Percentiles rank a stretch among this genome's conserved stretches.
Conservation (phyloP, 2,797 vertebrate genomes). For the Neopelma chrysocephalum region DNA sequence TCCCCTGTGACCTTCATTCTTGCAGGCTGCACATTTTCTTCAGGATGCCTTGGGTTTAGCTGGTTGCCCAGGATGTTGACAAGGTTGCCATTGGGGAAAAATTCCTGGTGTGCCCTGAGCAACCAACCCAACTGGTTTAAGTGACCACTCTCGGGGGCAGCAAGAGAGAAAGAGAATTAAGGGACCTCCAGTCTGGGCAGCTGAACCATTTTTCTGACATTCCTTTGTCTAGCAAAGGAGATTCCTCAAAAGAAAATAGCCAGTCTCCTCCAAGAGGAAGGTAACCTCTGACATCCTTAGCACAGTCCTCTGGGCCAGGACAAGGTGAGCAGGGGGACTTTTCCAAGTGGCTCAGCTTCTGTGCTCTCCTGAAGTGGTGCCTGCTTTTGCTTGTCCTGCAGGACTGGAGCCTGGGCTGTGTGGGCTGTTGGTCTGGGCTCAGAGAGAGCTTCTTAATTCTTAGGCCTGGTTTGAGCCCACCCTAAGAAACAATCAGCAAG, state of each 20-base stretch:
- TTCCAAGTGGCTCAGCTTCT: background rate
- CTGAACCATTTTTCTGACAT: background rate
- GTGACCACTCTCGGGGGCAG: background rate
- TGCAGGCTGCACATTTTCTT: background rate
- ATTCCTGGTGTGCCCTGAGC: background rate
- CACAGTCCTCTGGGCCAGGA: background rate
- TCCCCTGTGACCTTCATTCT: background rate
- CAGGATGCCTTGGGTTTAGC: background rate
- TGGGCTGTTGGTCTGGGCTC: accelerated
- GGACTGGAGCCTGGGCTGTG: background rate
- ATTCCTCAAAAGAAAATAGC: background rate
- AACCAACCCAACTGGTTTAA: background rate
- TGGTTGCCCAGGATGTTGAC: background rate
- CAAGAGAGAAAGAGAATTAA: background rate
- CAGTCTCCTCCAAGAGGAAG: background rate
- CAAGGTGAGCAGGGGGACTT: background rate
- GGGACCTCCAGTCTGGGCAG: background rate
- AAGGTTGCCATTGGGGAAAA: background rate
- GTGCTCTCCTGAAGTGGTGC: background rate
- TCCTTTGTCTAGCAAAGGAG: background rate
- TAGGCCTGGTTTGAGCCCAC: background rate
- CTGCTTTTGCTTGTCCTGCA: background rate
- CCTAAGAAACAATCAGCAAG: background rate
- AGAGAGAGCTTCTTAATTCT: background rate
- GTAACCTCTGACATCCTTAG: background rate